A percentile compares a stretch with the other conserved stretches of the same genome.
These are phyloP conservation scores for Micrasema longulum DNA, from an alignment of 1,140 invertebrate species.

Conservation along the genomic window DNA sequence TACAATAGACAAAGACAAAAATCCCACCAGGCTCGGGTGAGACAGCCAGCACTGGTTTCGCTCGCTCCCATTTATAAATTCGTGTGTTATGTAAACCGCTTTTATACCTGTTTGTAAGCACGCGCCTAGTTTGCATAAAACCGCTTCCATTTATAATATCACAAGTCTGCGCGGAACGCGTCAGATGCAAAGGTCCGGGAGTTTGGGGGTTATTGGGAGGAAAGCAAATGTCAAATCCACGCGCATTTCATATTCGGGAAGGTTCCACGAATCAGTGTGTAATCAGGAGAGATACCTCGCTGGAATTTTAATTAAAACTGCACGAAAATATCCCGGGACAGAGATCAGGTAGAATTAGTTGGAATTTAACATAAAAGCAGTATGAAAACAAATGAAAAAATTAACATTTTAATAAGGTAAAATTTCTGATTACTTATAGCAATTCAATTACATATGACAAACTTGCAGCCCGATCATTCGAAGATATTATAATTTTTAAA, in stretches of 20 bases:
- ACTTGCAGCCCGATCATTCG: no score
- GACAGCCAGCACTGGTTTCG: background rate
- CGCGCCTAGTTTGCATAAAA: slow-evolving; percentile 27
- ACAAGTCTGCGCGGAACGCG: background rate
- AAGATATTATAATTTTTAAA: no score
- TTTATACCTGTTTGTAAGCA: slow-evolving; percentile 16
- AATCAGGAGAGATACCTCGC: no score
- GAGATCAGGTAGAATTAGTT: no score
- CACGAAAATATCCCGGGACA: background rate
- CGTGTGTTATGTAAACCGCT: slow-evolving; percentile 19
- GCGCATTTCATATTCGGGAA: no score
- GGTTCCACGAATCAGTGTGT: no score
- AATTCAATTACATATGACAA: no score
- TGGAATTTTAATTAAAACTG: slow-evolving; percentile 2
- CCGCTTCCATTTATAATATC: slow-evolving; percentile 29
- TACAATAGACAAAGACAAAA: slow-evolving; percentile 30
- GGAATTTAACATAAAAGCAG: no score
- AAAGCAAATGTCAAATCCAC: background rate
- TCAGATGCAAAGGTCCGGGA: slow-evolving; percentile 15
- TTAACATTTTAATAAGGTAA: no score
- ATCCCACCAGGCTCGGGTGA: slow-evolving; percentile 5
- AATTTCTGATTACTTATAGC: no score
- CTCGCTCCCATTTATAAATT: slow-evolving; percentile 4
- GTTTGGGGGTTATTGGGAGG: background rate
- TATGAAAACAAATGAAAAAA: no score